Base-by-base conservation (phyloP, 2,797 vertebrate species). In the Manis crassicaudata region DNA sequence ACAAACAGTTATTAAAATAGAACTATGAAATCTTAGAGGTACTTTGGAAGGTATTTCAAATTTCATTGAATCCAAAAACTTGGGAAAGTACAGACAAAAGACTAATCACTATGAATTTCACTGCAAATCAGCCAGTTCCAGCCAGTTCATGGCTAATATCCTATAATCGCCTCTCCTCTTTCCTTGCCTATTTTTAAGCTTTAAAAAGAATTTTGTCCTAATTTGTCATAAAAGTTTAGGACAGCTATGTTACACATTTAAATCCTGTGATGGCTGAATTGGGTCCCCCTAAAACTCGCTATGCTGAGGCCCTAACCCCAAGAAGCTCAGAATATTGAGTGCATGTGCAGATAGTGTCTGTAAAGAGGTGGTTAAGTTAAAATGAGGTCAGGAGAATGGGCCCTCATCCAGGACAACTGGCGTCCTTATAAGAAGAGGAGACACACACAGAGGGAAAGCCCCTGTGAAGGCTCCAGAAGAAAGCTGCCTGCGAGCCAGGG, bases 1-100 rank as follows among this genome's bases (percentile, higher is more conserved):
- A 52, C 32, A 97, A 87, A 91, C 23, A 87, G 56, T 77, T 65
- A 40, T 37, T 72, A 85, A 72, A 72, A 77, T 4, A 94, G 60
- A 90, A 85, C 68, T 27, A 35, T 14, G 3, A 37, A 90, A 83
- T 50, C 17, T 77, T 46, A 72, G 56, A 86, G 27, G 20, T 43
- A 14, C 5, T 62, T 46, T 76, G 87, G 70, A 73, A 88, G 43
- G 25, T 11, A 68, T 35, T 73, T 77, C 79, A 68, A 54, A 43
- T 54, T 52, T 79, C 67, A 88, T 0, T 75, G 35, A 89, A 21
- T 35, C 54, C 20, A 43, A 93, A 76, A 84, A 43, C 52, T 14
- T 43, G 43, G 20, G 52, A 21, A 65, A 35, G 43, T 16, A 6
- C 5, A 4, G 46, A 85, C 37, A 43, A 94, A 79, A 63, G 43